phyloP scores from a whole-genome alignment of 2,888 invertebrate species.

The Pterostichus niger region DNA sequence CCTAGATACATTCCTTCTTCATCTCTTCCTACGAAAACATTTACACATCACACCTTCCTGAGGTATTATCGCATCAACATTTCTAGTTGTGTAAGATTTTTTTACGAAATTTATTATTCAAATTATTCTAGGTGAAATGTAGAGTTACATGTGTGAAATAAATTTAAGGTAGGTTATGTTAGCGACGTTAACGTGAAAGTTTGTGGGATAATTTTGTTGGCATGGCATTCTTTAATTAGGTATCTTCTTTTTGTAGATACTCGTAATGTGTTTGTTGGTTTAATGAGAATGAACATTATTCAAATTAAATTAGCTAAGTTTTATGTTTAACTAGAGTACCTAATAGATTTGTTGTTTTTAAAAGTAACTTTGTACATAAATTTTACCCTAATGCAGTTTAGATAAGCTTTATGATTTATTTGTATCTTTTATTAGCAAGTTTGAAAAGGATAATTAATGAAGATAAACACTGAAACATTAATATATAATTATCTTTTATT shows the following conservation, averaged over 20 bases:
- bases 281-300: conserved; percentile 23
- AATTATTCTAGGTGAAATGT: conserved; percentile 13
- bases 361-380: conserved; percentile 18
- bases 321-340: background rate
- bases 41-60: background rate
- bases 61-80: background rate
- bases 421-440: too few relatives aligned
- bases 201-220: conserved; percentile 4
- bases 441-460: too few relatives aligned
- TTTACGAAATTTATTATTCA: conserved; percentile 33
- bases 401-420: too few relatives aligned
- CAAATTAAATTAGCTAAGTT: conserved; percentile 32
- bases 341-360: background rate
- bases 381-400: background rate
- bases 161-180: conserved; percentile 50
- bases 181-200: conserved; percentile 30
- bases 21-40: background rate
- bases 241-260: background rate
- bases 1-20: conserved; percentile 13
- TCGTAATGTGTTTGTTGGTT: background rate
- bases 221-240: conserved; percentile 7
- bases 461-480: too few relatives aligned
- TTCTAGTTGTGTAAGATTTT: conserved; percentile 15
- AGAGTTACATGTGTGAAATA: conserved; percentile 31
- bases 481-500: too few relatives aligned